phyloP scores from a whole-genome alignment of 2,888 invertebrate species.

The Epinotia demarniana region DNA sequence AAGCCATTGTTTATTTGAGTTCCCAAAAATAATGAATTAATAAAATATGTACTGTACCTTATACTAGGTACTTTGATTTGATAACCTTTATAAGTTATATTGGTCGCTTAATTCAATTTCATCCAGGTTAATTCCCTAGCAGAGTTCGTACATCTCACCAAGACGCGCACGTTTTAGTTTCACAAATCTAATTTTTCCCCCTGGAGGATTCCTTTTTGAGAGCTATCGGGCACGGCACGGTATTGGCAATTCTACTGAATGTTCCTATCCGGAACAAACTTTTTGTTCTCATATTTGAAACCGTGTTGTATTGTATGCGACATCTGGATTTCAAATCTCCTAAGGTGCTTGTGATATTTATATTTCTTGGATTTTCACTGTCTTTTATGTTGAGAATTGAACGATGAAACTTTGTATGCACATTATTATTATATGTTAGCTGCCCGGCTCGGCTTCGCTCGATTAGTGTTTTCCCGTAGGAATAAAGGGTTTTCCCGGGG shows the following conservation, averaged over 20 bases:
- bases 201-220: conserved; percentile 74
- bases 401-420: background rate
- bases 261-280: conserved; percentile 45
- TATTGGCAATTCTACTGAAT: conserved; percentile 71
- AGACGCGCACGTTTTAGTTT: conserved; percentile 73
- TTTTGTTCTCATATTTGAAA: conserved; percentile 43
- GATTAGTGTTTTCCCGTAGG: too few relatives aligned
- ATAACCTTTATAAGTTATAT: background rate
- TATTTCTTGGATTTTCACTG: conserved; percentile 21
- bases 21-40: too few relatives aligned
- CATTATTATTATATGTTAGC: background rate
- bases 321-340: conserved; percentile 39
- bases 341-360: conserved; percentile 23
- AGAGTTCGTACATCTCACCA: conserved; percentile 28
- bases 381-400: background rate
- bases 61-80: background rate
- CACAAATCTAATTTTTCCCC: conserved; percentile 79
- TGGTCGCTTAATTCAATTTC: conserved; percentile 4
- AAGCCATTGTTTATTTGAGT: too few relatives aligned
- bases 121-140: conserved; percentile 34
- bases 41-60: background rate
- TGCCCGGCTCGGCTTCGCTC: too few relatives aligned
- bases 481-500: too few relatives aligned
- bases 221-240: conserved; percentile 67
- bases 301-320: conserved; percentile 44